Base-by-base conservation (phyloP, 2,888 invertebrate genomes). In the Drosophila macrothrix region DNA sequence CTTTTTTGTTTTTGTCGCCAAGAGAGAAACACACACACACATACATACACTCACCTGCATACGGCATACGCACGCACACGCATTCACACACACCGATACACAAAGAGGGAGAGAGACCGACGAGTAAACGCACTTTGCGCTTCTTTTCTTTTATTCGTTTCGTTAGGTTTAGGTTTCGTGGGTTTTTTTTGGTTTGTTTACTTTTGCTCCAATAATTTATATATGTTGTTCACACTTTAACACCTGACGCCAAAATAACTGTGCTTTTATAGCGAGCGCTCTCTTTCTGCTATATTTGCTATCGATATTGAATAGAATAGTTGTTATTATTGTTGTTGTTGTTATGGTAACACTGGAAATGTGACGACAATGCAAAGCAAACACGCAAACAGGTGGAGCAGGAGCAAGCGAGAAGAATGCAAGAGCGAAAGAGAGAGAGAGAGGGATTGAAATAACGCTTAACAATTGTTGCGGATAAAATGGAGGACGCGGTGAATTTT, bases 161-260 rank as follows among this genome's bases (percentile, higher is more conserved):
- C 67, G 67, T 61, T 82, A 55, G 53, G 12, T 49, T 66, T 68
- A 60, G 35, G 54, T 72, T 76, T 74, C 46, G 63, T 78, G 64
- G 46, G 31, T 16, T 61, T 76, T 61, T 52, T 56, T 76, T 52
- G 49, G 62, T 82, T 82, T 84, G 84, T 84, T 84, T 90, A 84
- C 90, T 74, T 88, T 90, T 75, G 76, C 67, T 85, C 59, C 56
- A 71, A 60, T 61, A 65, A 64, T 56, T 65, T 43, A 59, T 66
- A 43, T 63, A 22, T 59, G 54, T 49, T 76, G 76, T 86, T 83
- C 82, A 83, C 90, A 85, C 90, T 72, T 80, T 76, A 88, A 81
- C 83, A 85, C 81, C 83, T 84, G 84, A 83, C 65, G 83, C 77
- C 81, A 63, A 78, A 49, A 67, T 71, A 84, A 84, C 84, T 84